Evolutionary conservation across 2,888 invertebrate genomes (phyloP), one percentile per base, ranked within the genome.

Genomic region (Branchellion lobata): DNA sequence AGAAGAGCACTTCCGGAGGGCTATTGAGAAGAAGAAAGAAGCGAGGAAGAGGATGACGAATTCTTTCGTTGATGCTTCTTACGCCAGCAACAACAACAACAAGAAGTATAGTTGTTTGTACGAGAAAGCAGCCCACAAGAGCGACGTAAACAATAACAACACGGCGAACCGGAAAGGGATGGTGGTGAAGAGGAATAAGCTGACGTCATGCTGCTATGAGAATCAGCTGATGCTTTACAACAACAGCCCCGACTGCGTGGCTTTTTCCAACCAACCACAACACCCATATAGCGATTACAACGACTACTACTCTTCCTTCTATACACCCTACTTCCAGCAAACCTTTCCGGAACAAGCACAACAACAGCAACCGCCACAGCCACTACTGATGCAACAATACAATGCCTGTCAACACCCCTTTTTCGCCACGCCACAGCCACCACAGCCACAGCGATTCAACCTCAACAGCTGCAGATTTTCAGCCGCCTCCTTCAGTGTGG

Each of bases 1-100:
- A 14, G 75, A 79, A 40, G 75, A 79, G 31, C 79, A 79, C 47
- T 75, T 79, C 69, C 51, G 68, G 33, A 36, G 36, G 27, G 74
- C 74, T 14, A 76, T 76, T 1, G 77, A 61, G 27, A 36, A n/a
- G 21, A n/a, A 33, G 57, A 76, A 61, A 57, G 24, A 57, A n/a
- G 8, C 61, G 61, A 57, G 24, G 24, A 57, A 57, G 61, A 57
- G 24, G 21, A 5, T 24, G 24, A n/a, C 3, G 3, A n/a, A n/a
- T n/a, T 24, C 21, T 18, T 57, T 57, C 21, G 21, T 18, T n/a
- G 61, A 57, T n/a, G 5, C 11, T 57, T 57, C 11, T n/a, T 57
- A 57, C 21, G n/a, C 3, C 5, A n/a, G 21, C 24, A 14, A 18
- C 24, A 57, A 24, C 24, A 24, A 18, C 24, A 57, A 57, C 61